phyloP scores from a whole-genome alignment of 2,113 vertebrate genomes.

The Ranitomeya imitator region DNA sequence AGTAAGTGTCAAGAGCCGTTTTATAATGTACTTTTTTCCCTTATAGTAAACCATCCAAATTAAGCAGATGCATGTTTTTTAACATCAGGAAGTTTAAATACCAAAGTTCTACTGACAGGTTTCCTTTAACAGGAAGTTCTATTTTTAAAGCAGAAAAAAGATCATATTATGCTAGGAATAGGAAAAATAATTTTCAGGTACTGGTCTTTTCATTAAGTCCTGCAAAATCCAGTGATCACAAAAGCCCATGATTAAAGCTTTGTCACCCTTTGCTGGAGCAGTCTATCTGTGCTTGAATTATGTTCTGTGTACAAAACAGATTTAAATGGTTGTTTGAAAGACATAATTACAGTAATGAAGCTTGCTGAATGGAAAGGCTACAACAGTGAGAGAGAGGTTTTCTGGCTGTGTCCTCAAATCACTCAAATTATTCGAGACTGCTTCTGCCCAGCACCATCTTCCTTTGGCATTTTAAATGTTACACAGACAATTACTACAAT shows the following conservation, averaged over 20 bases:
- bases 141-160: background rate
- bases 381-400: background rate
- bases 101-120: no score
- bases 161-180: background rate
- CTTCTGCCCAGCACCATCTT: constrained; percentile 17
- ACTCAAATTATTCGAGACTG: constrained; percentile 15
- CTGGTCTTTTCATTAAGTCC: constrained; percentile 12
- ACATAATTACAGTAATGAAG: background rate
- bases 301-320: background rate
- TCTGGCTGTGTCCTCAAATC: constrained; percentile 17
- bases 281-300: constrained; percentile 44
- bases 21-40: no score
- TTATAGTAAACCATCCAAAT: no score
- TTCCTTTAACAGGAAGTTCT: background rate
- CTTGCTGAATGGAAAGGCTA: background rate
- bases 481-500: background rate
- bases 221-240: constrained; percentile 20
- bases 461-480: background rate
- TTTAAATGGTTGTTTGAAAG: background rate
- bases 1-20: no score
- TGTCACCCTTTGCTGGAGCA: constrained; percentile 33
- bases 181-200: constrained; percentile 10
- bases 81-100: no score
- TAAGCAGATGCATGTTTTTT: no score
- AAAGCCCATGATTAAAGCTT: constrained; percentile 34